These are phyloP conservation scores for Eristalis tenax DNA, from an alignment of 2,888 invertebrate genomes.

Conservation along the genomic window DNA sequence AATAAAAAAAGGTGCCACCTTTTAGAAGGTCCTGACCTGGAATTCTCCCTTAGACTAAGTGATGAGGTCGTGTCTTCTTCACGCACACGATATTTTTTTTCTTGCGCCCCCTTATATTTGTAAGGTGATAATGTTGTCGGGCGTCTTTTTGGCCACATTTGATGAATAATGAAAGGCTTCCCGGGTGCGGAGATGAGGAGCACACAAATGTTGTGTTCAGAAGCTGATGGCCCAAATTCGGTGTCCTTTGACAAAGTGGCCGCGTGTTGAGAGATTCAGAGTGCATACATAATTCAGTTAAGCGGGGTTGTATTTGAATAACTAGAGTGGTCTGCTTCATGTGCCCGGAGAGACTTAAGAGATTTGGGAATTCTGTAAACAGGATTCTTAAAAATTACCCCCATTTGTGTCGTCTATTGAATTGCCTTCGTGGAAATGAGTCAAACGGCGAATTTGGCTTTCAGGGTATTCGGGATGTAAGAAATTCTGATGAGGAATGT, in stretches of 20 bases:
- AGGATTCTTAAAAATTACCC: no score
- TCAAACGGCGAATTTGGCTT: no score
- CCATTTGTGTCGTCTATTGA: no score
- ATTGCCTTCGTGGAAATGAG: no score
- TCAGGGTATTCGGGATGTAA: no score
- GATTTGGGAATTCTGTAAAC: background rate
- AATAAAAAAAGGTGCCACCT: constrained; percentile 8
- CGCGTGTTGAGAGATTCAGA: background rate
- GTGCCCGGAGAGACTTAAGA: background rate
- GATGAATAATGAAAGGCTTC: constrained; percentile 52
- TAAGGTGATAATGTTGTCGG: constrained; percentile 49
- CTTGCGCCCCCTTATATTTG: background rate
- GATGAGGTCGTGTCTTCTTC: constrained; percentile 46
- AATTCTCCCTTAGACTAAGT: constrained; percentile 32
- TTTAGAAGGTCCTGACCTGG: background rate
- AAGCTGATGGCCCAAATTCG: background rate
- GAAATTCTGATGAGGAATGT: no score
- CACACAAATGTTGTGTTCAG: constrained; percentile 10
- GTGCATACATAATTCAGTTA: constrained; percentile 21
- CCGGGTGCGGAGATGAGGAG: background rate
- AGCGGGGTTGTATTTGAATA: background rate
- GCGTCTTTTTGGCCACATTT: constrained; percentile 53
- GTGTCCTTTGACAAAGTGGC: constrained; percentile 25
- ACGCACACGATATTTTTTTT: background rate
- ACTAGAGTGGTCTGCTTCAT: background rate